Conservation (phyloP, 2,888 invertebrate genomes). For the Dione vanillae region DNA sequence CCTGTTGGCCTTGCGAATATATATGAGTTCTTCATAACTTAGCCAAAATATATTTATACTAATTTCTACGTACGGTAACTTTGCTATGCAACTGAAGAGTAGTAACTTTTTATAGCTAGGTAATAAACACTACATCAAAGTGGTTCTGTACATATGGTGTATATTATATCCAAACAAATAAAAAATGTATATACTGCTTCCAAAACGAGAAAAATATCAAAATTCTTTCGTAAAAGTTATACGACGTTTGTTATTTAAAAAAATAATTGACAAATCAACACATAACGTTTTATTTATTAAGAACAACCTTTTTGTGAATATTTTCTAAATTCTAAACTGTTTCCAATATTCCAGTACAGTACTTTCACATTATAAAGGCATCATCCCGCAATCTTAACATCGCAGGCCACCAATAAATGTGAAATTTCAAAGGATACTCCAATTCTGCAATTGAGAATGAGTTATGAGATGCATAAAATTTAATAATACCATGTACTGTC, state of each 20-base stretch:
- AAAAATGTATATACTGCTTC: too few species aligned
- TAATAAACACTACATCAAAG: too few species aligned
- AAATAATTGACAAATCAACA: neutral
- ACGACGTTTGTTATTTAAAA: too few species aligned
- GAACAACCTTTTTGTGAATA: neutral
- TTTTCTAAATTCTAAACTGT: neutral
- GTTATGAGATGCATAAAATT: conserved; percentile 5
- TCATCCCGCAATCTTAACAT: conserved; percentile 20
- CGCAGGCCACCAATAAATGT: conserved; percentile 23
- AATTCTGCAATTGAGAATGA: conserved; percentile 17
- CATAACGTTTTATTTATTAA: neutral
- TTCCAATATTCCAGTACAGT: conserved; percentile 20
- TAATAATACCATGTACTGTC: neutral
- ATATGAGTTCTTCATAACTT: too few species aligned
- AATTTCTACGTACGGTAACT: too few species aligned
- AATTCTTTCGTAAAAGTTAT: too few species aligned
- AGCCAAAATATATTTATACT: too few species aligned
- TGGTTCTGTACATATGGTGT: too few species aligned
- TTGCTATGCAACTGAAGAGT: too few species aligned
- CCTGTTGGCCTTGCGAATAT: neutral
- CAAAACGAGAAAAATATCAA: too few species aligned
- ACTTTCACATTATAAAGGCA: conserved; percentile 11
- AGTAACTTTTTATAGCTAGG: too few species aligned
- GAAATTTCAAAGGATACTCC: conserved; percentile 11
- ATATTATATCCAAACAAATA: too few species aligned